Conservation (phyloP, 2,113 vertebrate species). For the Callospermophilus lateralis region DNA sequence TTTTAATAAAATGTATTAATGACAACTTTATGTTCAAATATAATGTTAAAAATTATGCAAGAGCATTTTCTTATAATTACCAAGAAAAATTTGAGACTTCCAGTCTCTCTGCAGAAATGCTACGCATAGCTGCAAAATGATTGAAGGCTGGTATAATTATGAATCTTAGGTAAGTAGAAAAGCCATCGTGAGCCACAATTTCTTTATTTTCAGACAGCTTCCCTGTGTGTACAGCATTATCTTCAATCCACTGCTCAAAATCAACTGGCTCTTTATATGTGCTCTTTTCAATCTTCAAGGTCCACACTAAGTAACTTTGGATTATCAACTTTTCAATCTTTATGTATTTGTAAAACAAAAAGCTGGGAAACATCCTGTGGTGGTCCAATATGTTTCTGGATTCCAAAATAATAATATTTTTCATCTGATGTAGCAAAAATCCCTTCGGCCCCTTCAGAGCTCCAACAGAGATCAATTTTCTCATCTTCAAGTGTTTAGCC, state of each 20-base stretch:
- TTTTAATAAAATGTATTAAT: constrained; percentile 73
- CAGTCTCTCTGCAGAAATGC: constrained; percentile 90
- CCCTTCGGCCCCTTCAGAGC: constrained; percentile 89
- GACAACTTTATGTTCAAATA: constrained; percentile 53
- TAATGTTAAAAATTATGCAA: constrained; percentile 39
- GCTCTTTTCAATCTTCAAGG: too few species aligned
- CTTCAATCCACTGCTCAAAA: too few species aligned
- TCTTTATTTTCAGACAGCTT: too few species aligned
- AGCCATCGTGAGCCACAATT: constrained; percentile 87
- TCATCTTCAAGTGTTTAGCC: constrained; percentile 65
- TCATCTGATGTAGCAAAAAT: constrained; percentile 94
- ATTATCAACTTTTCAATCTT: too few species aligned
- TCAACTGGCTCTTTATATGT: too few species aligned
- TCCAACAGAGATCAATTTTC: constrained; percentile 85
- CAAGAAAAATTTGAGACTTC: constrained; percentile 64
- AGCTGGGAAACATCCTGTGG: too few species aligned
- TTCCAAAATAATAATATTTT: constrained; percentile 66
- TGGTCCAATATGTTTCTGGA: too few species aligned
- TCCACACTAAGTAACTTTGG: too few species aligned
- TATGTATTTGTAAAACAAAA: too few species aligned
- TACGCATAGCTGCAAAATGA: constrained; percentile 95
- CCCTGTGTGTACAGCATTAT: too few species aligned
- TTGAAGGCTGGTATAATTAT: constrained; percentile 94
- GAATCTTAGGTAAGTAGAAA: constrained; percentile 93
- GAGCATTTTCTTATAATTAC: background rate